phyloP scores from a whole-genome alignment of 2,113 vertebrate genomes.

The Esox niger region DNA sequence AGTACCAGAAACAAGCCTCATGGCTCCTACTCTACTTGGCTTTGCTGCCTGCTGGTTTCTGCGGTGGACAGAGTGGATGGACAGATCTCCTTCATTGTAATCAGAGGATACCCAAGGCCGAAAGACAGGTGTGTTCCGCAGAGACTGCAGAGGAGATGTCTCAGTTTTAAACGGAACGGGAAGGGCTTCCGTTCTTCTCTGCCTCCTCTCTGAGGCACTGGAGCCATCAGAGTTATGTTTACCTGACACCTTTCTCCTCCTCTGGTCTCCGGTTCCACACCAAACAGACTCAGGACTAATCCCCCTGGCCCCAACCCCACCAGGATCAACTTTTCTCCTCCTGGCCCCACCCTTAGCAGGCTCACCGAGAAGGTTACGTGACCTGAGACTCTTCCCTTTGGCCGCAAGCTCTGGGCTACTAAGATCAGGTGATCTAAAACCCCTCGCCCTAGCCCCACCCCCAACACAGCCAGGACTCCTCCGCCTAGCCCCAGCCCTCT shows the following conservation, averaged over 20 bases:
- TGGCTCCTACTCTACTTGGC: background rate
- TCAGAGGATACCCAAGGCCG: conserved; percentile 51
- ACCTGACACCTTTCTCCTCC: conserved; percentile 21
- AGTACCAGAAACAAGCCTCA: no score
- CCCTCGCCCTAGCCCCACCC: no score
- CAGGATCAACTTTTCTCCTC: background rate
- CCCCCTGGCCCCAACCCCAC: conserved; percentile 35
- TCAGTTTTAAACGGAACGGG: conserved; percentile 70
- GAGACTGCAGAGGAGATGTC: conserved; percentile 70
- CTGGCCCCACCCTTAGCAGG: conserved; percentile 29
- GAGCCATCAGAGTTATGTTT: conserved; percentile 43
- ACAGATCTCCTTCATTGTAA: conserved; percentile 34
- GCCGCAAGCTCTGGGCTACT: no score
- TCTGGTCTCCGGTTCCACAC: conserved; percentile 33
- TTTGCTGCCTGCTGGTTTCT: conserved; percentile 13
- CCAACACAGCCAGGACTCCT: no score
- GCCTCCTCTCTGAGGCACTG: conserved; percentile 36
- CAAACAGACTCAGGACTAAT: background rate
- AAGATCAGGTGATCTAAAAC: no score
- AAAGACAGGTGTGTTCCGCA: conserved; percentile 59
- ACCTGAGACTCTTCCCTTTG: no score
- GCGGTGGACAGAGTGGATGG: conserved; percentile 22
- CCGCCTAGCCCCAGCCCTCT: conserved; percentile 40
- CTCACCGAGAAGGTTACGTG: conserved; percentile 30
- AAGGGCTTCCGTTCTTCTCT: conserved; percentile 46